A percentile compares a stretch with the other conserved stretches of the same genome.
Evolutionary conservation across 2,113 vertebrate species (phyloP).

Genomic region (Calonectris borealis): DNA sequence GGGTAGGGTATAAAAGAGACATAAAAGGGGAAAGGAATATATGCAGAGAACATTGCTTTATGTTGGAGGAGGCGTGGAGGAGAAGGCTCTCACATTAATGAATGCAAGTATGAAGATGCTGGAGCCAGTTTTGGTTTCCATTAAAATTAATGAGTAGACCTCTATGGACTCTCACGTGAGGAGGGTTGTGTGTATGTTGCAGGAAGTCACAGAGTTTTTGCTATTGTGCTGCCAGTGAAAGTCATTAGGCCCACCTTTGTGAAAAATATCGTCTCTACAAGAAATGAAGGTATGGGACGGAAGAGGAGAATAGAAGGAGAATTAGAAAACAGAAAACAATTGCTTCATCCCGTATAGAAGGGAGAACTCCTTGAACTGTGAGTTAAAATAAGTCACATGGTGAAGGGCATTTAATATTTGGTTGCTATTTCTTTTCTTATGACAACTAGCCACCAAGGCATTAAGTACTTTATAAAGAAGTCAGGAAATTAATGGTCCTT

Average conservation of each 20-base stretch:
- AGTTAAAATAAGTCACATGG: background rate
- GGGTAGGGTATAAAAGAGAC: background rate
- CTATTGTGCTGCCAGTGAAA: background rate
- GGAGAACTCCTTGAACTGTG: background rate
- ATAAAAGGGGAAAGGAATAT: background rate
- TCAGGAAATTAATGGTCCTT: slow-evolving; percentile 48
- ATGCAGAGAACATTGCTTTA: background rate
- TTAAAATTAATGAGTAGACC: slow-evolving; percentile 59
- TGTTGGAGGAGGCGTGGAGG: background rate
- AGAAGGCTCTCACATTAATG: background rate
- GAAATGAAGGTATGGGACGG: background rate
- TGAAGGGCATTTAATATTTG: background rate
- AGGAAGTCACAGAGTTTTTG: background rate
- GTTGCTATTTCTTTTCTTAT: slow-evolving; percentile 29
- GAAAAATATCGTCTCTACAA: background rate
- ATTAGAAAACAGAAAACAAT: background rate
- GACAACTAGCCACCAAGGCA: background rate
- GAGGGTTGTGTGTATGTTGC: background rate
- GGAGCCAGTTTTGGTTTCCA: slow-evolving; percentile 34
- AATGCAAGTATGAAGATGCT: slow-evolving; percentile 22
- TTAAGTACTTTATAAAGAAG: slow-evolving; percentile 11
- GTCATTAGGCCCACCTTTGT: slow-evolving; percentile 48
- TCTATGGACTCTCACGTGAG: slow-evolving; percentile 7
- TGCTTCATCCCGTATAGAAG: background rate
- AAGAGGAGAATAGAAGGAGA: background rate